A percentile compares a stretch with the other conserved stretches of the same genome.
These are phyloP conservation scores for Pantherophis alleghaniensis DNA, from an alignment of 2,797 vertebrate species.

Conservation along the genomic window DNA sequence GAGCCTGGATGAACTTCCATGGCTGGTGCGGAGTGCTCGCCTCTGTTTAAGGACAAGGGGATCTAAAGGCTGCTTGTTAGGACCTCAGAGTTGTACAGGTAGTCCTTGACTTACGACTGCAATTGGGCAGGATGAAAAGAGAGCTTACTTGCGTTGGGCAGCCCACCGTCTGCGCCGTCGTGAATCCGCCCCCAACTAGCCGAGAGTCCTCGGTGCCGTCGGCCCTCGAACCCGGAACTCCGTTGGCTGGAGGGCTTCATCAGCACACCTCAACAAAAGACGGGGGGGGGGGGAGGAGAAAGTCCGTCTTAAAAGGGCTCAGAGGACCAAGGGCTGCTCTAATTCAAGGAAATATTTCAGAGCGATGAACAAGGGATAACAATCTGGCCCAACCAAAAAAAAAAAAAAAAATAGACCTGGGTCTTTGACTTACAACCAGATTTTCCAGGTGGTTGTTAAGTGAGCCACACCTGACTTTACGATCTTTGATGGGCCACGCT, in stretches of 20 bases:
- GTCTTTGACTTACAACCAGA: neutral
- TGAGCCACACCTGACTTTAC: neutral
- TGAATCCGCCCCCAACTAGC: conserved; percentile 75
- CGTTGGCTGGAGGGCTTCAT: conserved; percentile 73
- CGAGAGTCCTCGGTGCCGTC: conserved; percentile 73
- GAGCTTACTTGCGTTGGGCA: conserved; percentile 69
- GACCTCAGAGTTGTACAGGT: neutral
- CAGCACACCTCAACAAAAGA: conserved; percentile 66
- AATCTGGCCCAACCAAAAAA: neutral
- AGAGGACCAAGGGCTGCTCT: neutral
- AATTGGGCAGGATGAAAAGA: neutral
- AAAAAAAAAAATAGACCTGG: neutral
- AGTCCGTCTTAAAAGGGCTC: neutral
- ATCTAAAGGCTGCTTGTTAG: neutral
- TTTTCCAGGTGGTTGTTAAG: neutral
- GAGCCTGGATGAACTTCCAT: neutral
- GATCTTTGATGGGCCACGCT: neutral
- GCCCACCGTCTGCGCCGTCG: conserved; percentile 70
- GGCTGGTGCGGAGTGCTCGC: neutral
- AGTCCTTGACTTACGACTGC: no score
- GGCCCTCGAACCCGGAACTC: conserved; percentile 75
- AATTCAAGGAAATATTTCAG: neutral
- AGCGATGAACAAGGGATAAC: no score
- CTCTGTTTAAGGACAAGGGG: neutral
- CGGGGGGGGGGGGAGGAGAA: neutral